Conservation (phyloP, 2,113 vertebrate genomes). For the Albula goreensis region DNA sequence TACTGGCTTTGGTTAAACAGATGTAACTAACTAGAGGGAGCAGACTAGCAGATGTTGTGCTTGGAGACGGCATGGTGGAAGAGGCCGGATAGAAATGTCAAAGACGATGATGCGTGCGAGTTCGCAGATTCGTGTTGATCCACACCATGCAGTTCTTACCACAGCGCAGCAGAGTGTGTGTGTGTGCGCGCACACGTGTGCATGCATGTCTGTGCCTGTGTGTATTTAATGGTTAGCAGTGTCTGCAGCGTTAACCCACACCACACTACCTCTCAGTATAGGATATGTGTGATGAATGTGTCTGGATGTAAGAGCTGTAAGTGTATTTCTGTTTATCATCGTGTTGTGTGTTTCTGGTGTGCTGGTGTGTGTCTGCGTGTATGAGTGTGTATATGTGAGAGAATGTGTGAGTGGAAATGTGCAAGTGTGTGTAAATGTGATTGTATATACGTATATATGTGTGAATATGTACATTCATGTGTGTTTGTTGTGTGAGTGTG, state of each 20-base stretch:
- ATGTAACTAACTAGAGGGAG: no score
- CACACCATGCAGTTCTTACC: no score
- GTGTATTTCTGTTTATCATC: constrained; percentile 26
- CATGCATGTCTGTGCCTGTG: background rate
- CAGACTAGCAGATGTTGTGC: background rate
- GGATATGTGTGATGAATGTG: constrained; percentile 9
- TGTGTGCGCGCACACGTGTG: background rate
- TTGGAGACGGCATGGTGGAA: background rate
- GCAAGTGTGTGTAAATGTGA: background rate
- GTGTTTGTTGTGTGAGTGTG: no score
- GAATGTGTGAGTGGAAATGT: background rate
- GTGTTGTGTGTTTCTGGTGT: constrained; percentile 5
- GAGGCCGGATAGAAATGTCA: background rate
- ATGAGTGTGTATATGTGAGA: background rate
- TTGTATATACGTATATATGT: no score
- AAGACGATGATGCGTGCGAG: no score
- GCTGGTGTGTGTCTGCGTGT: background rate
- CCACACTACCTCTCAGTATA: background rate
- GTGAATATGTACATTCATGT: no score
- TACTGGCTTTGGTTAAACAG: no score
- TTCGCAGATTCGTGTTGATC: no score
- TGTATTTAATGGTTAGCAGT: background rate
- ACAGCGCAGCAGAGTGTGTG: background rate
- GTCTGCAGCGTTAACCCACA: background rate
- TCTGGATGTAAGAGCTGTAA: constrained; percentile 15